Evolutionary conservation across 2,797 vertebrate genomes (phyloP).

Genomic region (Sandelia bainsii): DNA sequence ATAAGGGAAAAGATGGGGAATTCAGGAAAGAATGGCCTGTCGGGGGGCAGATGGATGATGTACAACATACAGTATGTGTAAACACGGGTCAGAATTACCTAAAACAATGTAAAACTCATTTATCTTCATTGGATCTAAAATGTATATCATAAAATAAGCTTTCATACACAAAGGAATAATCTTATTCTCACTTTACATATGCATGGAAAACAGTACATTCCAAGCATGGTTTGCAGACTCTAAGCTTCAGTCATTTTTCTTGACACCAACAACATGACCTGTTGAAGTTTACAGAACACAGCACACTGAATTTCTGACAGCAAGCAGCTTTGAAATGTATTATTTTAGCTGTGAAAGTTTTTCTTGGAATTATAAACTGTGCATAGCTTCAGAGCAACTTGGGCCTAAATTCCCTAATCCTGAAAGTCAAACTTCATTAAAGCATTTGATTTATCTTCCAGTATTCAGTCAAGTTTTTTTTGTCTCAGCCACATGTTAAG

Average conservation of each 20-base stretch:
- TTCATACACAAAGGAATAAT: neutral
- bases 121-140: neutral
- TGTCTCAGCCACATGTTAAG: conserved; percentile 63
- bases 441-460: conserved; percentile 76
- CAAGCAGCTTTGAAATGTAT: conserved; percentile 71
- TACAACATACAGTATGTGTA: neutral
- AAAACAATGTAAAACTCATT: neutral
- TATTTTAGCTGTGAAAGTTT: conserved; percentile 86
- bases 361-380: conserved; percentile 78
- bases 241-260: conserved; percentile 43
- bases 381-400: conserved; percentile 76
- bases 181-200: neutral
- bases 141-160: conserved; percentile 4
- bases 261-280: conserved; percentile 20
- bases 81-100: neutral
- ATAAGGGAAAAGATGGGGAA: too few species aligned
- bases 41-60: too few species aligned
- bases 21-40: neutral
- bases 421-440: conserved; percentile 84
- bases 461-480: conserved; percentile 33
- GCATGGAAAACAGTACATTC: conserved; percentile 51
- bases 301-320: conserved; percentile 38
- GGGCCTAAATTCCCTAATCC: conserved; percentile 75
- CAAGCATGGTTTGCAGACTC: conserved; percentile 52
- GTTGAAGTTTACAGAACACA: conserved; percentile 60